Evolutionary conservation across 92 coral and sea anemone genomes (phyloP), one percentile per base, ranked within the genome.

Genomic region (Chrysogorgia sp.): DNA sequence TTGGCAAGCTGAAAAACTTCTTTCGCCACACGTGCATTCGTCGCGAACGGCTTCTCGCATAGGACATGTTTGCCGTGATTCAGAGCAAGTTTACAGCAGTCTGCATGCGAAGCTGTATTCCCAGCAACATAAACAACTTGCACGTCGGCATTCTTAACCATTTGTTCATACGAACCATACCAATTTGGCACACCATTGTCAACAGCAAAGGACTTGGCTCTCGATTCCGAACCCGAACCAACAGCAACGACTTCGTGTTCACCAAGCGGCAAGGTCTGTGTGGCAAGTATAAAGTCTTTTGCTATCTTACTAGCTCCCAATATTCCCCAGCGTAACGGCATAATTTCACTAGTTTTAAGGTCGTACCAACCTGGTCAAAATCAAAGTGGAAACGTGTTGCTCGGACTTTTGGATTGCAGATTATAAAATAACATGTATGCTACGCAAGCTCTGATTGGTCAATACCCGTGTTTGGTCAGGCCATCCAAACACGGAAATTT

Each of bases 51-150:
- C 47, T 91, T 93, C 80, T 93, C 97, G 40, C 97, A 93, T 40
- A 93, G 71, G 20, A 93, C 97, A 57, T 93, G 97, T 71, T 93
- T 93, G 15, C 97, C 97, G 63, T 89, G 82, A 52, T 86, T 85
- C 60, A 93, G 86, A 19, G 97, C 97, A 74, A 93, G 83, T 57
- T 86, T 82, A 71, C 90, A 60, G 10, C 87, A 88, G 21, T 71
- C 23, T 45, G 79, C 88, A 72, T 93, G 97, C 10, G 86, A 48
- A 0, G 89, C 75, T 41, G 92, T 85, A 43, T 84, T 79, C 0
- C 92, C 71, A 7, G 93, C 76, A 14, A 93, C 90, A 64, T 93
- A 93, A 14, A 82, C 97, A n/a, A 93, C 83, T 28, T 93, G 78
- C 0, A 93, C 92, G 29, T 77, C 79, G 8, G 79, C 50, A 43